Conservation (phyloP, 2,113 vertebrate species). For the Pteruthius melanotis region DNA sequence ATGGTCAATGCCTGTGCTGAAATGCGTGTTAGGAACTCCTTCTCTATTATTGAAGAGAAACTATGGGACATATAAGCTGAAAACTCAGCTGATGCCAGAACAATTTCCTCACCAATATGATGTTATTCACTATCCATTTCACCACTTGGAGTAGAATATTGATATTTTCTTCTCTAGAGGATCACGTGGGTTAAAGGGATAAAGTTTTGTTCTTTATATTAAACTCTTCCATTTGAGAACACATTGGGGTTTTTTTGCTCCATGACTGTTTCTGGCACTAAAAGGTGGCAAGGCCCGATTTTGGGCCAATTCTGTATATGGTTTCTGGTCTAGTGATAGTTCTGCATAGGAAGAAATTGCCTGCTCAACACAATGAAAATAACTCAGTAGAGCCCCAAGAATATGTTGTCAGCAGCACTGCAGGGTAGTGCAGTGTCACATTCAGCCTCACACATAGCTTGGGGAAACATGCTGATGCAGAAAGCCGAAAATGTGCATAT, state of each 20-base stretch:
- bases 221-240: background rate
- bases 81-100: background rate
- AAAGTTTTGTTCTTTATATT: background rate
- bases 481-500: background rate
- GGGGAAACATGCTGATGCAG: background rate
- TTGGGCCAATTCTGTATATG: background rate
- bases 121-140: background rate
- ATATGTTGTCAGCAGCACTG: background rate
- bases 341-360: background rate
- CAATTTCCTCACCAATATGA: background rate
- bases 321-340: background rate
- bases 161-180: background rate
- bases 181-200: background rate
- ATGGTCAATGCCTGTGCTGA: background rate
- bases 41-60: background rate
- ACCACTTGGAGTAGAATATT: background rate
- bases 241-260: background rate
- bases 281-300: background rate
- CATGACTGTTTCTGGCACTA: background rate
- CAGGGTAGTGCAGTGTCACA: background rate
- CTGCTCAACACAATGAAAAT: background rate
- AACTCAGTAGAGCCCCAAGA: background rate
- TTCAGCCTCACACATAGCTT: background rate
- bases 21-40: fast-evolving
- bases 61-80: background rate